A percentile compares a stretch with the other conserved stretches of the same genome.
phyloP scores from a whole-genome alignment of 2,113 vertebrate species.

The Picathartes gymnocephalus region DNA sequence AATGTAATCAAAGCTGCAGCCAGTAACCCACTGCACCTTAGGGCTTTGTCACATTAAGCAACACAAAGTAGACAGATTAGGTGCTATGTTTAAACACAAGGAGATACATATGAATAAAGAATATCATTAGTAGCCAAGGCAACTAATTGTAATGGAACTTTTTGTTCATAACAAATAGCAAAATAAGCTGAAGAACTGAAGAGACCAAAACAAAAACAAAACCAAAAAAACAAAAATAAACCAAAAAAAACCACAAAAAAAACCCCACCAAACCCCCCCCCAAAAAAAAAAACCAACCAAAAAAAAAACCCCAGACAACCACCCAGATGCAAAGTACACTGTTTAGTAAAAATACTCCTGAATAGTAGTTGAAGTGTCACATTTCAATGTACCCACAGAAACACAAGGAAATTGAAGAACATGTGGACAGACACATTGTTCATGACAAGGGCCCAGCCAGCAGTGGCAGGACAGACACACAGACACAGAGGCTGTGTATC shows the following conservation, averaged over 20 bases:
- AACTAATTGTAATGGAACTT: slow-evolving; percentile 36
- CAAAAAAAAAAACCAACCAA: too few relatives aligned
- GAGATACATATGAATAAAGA: background rate
- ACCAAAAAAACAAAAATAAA: background rate
- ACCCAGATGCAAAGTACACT: background rate
- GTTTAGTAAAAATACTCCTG: background rate
- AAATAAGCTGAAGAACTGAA: background rate
- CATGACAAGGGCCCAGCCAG: background rate
- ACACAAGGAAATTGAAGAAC: background rate
- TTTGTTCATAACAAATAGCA: slow-evolving; percentile 3
- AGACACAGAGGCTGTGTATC: background rate
- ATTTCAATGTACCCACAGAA: background rate
- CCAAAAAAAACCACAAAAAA: background rate
- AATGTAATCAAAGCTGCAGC: background rate
- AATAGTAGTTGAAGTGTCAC: background rate
- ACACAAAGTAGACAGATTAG: slow-evolving; percentile 3
- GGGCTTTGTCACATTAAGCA: background rate
- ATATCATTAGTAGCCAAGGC: slow-evolving; percentile 48
- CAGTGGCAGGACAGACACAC: background rate
- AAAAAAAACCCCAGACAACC: background rate
- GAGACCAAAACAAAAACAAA: rapidly evolving
- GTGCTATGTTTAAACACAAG: slow-evolving; percentile 12
- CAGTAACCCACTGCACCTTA: background rate
- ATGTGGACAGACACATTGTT: background rate
- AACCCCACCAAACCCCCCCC: too few relatives aligned